Evolutionary conservation across 2,113 vertebrate genomes (phyloP).

Genomic region (Psilopsiagon aurifrons): DNA sequence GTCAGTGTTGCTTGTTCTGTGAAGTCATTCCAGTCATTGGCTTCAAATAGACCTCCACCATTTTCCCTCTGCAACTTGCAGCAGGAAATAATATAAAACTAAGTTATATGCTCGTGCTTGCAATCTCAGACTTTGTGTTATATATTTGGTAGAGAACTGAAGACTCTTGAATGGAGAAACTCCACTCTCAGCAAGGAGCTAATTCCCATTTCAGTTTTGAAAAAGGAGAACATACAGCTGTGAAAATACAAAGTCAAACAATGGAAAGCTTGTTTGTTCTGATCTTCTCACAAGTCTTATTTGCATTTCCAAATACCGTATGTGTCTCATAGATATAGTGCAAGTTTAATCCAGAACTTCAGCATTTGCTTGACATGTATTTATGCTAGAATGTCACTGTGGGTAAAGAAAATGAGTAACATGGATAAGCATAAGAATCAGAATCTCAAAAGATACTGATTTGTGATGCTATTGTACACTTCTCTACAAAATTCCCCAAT

Average conservation of each 20-base stretch:
- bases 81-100: background rate
- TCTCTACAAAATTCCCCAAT: rapidly evolving
- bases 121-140: background rate
- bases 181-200: background rate
- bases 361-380: background rate
- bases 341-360: background rate
- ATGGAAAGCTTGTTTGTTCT: background rate
- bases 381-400: background rate
- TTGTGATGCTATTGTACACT: background rate
- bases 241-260: background rate
- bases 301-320: background rate
- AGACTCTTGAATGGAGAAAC: background rate
- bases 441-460: background rate
- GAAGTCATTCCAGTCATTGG: background rate
- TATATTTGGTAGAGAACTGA: background rate
- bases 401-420: background rate
- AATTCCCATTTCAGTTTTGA: background rate
- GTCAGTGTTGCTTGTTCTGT: rapidly evolving
- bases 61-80: background rate
- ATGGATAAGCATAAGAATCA: background rate
- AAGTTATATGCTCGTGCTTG: background rate
- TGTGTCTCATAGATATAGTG: background rate
- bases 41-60: background rate
- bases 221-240: background rate
- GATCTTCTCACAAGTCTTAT: background rate